Conservation (phyloP, 2,888 invertebrate species). For the Pterostichus madidus region DNA sequence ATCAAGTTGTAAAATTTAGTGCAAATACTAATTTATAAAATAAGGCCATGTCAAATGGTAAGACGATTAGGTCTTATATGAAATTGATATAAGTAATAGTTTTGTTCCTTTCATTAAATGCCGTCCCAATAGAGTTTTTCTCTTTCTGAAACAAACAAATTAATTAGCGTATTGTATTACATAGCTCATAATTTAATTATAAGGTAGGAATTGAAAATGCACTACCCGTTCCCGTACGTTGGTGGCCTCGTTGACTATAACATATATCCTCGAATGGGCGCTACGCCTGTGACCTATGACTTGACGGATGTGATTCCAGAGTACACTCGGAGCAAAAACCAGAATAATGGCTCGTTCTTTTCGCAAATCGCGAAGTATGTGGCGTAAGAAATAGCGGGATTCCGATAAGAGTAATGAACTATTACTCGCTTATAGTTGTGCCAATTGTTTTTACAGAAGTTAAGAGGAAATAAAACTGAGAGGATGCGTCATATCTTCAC, state of each 20-base stretch:
- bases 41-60: too few relatives aligned
- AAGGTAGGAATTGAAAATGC: neutral
- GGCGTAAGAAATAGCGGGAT: conserved; percentile 15
- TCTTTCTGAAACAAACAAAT: too few relatives aligned
- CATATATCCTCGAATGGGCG: conserved; percentile 3
- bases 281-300: conserved; percentile 23
- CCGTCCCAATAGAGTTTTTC: too few relatives aligned
- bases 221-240: neutral
- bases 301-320: conserved; percentile 25
- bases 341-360: conserved; percentile 41
- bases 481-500: conserved; percentile 42
- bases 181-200: too few relatives aligned
- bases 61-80: too few relatives aligned
- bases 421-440: conserved; percentile 52
- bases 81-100: too few relatives aligned
- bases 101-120: too few relatives aligned
- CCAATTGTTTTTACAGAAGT: conserved; percentile 37
- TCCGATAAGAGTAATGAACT: conserved; percentile 54
- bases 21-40: too few relatives aligned
- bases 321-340: conserved; percentile 38
- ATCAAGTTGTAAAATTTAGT: too few relatives aligned
- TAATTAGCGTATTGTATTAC: too few relatives aligned
- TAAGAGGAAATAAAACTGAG: conserved; percentile 41
- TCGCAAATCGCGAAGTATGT: neutral
- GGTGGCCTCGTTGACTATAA: conserved; percentile 1